phyloP scores from a whole-genome alignment of 2,888 invertebrate species.

The Eretmocerus hayati region DNA sequence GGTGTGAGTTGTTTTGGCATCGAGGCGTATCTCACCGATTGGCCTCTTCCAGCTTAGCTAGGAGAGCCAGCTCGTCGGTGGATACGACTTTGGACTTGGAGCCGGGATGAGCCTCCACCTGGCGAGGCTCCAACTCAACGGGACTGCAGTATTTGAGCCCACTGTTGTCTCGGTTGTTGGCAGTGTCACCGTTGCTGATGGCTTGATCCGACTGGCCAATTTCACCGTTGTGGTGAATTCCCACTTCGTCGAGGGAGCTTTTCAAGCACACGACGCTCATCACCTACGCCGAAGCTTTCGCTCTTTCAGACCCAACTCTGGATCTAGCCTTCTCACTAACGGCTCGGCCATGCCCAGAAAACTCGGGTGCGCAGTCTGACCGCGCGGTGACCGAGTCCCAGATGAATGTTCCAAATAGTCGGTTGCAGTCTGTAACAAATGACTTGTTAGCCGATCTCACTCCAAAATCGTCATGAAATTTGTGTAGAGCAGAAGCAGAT shows the following conservation, averaged over 20 bases:
- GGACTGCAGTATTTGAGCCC: too few relatives aligned
- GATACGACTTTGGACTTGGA: conserved; percentile 26
- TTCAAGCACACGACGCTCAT: conserved; percentile 22
- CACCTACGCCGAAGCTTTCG: conserved; percentile 18
- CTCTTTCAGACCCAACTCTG: too few relatives aligned
- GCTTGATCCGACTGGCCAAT: conserved; percentile 4
- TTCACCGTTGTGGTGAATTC: conserved; percentile 17
- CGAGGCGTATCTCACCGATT: conserved; percentile 54
- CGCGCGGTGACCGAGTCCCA: background rate
- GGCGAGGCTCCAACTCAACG: conserved; percentile 3
- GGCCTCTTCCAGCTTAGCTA: conserved; percentile 93
- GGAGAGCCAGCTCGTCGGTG: conserved; percentile 76
- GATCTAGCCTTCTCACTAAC: too few relatives aligned
- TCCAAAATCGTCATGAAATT: too few relatives aligned
- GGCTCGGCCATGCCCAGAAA: conserved; percentile 13
- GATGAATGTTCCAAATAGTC: too few relatives aligned
- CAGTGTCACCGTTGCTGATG: too few relatives aligned
- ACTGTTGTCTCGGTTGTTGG: too few relatives aligned
- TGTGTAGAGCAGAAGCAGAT: too few relatives aligned
- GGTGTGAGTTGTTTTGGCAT: background rate
- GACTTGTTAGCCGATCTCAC: too few relatives aligned
- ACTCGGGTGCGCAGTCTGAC: background rate
- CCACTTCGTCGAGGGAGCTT: conserved; percentile 8
- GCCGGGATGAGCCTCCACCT: background rate
- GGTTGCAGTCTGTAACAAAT: too few relatives aligned